phyloP scores from a whole-genome alignment of 2,888 invertebrate genomes.

The Euspilapteryx auroguttella region DNA sequence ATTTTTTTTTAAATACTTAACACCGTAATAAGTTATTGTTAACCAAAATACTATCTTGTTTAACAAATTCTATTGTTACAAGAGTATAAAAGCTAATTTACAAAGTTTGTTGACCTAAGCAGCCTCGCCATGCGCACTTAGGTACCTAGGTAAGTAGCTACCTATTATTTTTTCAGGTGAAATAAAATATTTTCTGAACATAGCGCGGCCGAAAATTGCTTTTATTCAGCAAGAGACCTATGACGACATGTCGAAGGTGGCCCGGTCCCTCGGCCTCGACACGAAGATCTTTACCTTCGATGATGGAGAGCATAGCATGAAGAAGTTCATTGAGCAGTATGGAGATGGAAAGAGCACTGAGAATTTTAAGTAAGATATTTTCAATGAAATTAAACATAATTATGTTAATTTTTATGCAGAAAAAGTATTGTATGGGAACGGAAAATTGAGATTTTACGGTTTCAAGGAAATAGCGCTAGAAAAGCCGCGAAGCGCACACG shows the following conservation, averaged over 20 bases:
- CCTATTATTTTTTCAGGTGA: conserved; percentile 24
- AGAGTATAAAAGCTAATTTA: neutral
- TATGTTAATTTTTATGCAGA: too few species aligned
- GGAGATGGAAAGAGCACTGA: too few species aligned
- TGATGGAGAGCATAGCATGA: conserved; percentile 19
- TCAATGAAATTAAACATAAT: too few species aligned
- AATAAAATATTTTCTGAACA: conserved; percentile 20
- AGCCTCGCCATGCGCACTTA: neutral
- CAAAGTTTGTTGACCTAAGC: neutral
- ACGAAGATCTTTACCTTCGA: conserved; percentile 24
- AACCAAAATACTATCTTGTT: too few species aligned
- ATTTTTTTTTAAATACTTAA: too few species aligned
- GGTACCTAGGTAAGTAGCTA: neutral
- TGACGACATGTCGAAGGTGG: conserved; percentile 14
- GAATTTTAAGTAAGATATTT: too few species aligned
- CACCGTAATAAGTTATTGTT: too few species aligned
- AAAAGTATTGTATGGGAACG: too few species aligned
- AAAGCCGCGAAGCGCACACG: too few species aligned
- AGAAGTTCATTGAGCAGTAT: conserved; percentile 17
- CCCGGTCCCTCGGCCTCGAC: conserved; percentile 16
- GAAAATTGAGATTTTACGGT: too few species aligned
- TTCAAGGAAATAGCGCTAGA: too few species aligned
- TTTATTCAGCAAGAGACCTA: conserved; percentile 24
- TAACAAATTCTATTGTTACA: too few species aligned
- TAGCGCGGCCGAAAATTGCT: conserved; percentile 24